Base-by-base conservation (phyloP, 2,113 vertebrate genomes). In the Recurvirostra avosetta region DNA sequence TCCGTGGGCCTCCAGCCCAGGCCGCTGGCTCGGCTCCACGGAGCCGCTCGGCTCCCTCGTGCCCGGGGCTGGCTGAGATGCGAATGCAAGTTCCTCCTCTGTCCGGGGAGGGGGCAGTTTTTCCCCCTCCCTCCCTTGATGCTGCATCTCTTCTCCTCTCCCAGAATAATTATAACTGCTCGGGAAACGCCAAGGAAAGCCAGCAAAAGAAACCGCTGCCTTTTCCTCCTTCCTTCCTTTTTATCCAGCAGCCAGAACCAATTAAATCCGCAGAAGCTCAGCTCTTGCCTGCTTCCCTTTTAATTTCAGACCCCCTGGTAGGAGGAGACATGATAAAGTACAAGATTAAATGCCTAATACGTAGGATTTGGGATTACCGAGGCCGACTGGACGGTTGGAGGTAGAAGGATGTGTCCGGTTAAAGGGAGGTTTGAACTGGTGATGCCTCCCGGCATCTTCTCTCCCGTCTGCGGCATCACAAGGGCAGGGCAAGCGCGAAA, bases 281-380 rank as follows among this genome's bases (percentile, higher is more conserved):
- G 73, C 73, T 78, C 66, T 86, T 95, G 56, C 71, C 61, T 52
- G 34, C 34, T 75, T 92, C 80, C 40, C 65, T 71, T 96, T 94
- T 93, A 83, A 96, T 95, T 95, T 94, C 88, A 78, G 88, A 52
- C 73, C 90, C 85, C 80, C 22, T 56, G 67, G 63, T 41, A 80
- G 71, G 59, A 86, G 65, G 65, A 93, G 86, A 43, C 90, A 74
- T 6, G 79, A 92, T 86, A 94, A 94, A 95, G 83, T 43, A 52
- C 30, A 58, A 90, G 92, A 95, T 96, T 96, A 97, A 94, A 86
- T 65, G 88, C 78, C 91, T 94, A 94, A 94, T 92, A 52, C 86
- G 34, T 43, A 40, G 88, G 88, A 93, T 95, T 92, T 86, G 88
- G 86, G 92, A 93, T 94, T 96, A 89, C 72, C 0, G 0, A 36